phyloP scores from a whole-genome alignment of 2,113 vertebrate species.

The Tauraco erythrolophus region DNA sequence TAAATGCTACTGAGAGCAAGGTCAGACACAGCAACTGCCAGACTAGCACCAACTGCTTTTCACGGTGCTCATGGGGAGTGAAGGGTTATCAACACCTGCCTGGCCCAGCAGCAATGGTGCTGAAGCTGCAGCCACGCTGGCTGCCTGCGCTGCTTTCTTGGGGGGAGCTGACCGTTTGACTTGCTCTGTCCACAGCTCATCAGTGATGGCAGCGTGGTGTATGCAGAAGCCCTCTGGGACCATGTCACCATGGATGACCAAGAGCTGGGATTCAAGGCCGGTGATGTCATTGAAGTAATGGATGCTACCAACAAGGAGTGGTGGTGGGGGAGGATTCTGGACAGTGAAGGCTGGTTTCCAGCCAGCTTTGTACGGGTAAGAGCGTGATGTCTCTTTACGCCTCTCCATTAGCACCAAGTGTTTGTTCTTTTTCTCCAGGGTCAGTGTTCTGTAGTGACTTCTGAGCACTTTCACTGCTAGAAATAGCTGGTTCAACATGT shows the following conservation, averaged over 20 bases:
- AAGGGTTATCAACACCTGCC: background rate
- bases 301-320: conserved; percentile 97
- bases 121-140: background rate
- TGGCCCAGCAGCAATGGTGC: background rate
- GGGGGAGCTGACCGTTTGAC: background rate
- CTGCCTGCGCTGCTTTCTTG: rapidly evolving
- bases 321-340: conserved; percentile 96
- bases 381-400: background rate
- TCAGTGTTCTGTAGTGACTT: background rate
- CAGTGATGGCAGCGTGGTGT: conserved; percentile 96
- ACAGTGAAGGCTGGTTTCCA: conserved; percentile 96
- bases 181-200: conserved; percentile 86
- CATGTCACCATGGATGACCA: conserved; percentile 98
- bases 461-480: background rate
- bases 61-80: rapidly evolving
- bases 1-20: background rate
- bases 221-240: conserved; percentile 96
- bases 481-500: background rate
- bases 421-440: background rate
- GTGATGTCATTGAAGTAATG: conserved; percentile 94
- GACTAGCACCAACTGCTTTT: background rate
- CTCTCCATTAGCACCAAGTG: background rate
- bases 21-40: background rate
- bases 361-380: conserved; percentile 95
- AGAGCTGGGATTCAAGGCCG: conserved; percentile 95